Evolutionary conservation across 2,888 invertebrate genomes (phyloP).

Genomic region (Meta bourneti): DNA sequence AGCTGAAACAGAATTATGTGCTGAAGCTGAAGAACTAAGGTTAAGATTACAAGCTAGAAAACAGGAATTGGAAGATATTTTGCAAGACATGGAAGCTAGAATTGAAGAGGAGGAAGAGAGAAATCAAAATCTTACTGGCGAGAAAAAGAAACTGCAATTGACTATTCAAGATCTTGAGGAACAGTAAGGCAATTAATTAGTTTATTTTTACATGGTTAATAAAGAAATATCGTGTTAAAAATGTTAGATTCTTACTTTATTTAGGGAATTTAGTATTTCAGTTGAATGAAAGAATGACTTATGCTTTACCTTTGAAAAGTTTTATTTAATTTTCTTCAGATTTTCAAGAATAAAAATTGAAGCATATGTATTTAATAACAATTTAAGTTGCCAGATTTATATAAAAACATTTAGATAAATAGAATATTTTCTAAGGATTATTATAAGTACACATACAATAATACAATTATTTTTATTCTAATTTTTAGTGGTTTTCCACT

Average conservation of each 20-base stretch:
- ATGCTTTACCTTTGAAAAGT: no score
- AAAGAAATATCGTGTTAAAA: background rate
- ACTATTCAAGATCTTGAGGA: conserved; percentile 95
- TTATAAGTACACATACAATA: no score
- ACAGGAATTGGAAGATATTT: conserved; percentile 94
- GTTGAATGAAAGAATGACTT: no score
- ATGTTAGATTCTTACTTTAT: background rate
- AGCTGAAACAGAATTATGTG: conserved; percentile 97
- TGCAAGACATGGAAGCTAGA: conserved; percentile 96
- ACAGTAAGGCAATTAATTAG: conserved; percentile 82
- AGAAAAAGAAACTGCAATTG: conserved; percentile 95
- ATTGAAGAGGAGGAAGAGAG: conserved; percentile 99
- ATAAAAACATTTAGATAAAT: no score
- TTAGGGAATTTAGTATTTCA: background rate
- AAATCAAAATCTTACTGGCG: conserved; percentile 88
- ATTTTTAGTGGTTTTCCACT: no score
- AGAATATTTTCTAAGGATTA: no score
- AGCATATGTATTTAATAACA: no score
- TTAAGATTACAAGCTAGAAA: conserved; percentile 89
- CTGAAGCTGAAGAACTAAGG: conserved; percentile 97
- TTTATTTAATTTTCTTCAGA: no score
- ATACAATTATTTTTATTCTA: no score
- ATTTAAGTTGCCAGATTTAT: no score
- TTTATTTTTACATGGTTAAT: background rate
- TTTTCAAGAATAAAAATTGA: no score